Evolutionary conservation across 2,797 vertebrate genomes (phyloP).

Genomic region (Syncerus caffer): DNA sequence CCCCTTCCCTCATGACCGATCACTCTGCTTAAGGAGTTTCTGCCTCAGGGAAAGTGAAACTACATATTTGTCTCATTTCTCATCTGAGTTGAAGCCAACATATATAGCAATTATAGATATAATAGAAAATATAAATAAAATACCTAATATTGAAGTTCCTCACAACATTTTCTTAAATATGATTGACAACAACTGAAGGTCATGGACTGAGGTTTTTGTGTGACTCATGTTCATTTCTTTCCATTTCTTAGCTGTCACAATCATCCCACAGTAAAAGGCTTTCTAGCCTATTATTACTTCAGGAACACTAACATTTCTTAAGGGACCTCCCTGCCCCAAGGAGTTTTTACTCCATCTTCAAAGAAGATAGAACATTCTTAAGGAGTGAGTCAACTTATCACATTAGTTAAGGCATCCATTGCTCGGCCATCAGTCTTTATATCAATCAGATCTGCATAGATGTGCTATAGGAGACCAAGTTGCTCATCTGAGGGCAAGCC

Average conservation of each 20-base stretch:
- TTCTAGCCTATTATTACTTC: constrained; percentile 41
- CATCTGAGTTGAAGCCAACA: not conserved
- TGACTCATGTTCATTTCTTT: constrained; percentile 56
- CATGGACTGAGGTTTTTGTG: not conserved
- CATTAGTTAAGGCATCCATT: not conserved
- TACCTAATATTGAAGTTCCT: not conserved
- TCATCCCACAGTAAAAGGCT: constrained; percentile 38
- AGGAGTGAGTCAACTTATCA: not conserved
- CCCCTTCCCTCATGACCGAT: not conserved
- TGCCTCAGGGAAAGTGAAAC: not conserved
- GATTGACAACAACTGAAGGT: not conserved
- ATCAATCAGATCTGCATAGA: not conserved
- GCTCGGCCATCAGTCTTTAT: not conserved
- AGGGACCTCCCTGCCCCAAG: constrained; percentile 48
- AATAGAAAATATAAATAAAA: not conserved
- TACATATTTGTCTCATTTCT: not conserved
- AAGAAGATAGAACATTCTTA: constrained; percentile 36
- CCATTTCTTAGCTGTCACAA: constrained; percentile 35
- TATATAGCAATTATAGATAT: not conserved
- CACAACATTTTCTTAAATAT: not conserved
- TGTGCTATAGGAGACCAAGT: not conserved
- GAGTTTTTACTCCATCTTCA: constrained; percentile 49
- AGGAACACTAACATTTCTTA: constrained; percentile 57
- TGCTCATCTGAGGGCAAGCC: not conserved
- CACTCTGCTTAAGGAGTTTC: not conserved